A percentile compares a stretch with the other conserved stretches of the same genome.
These are phyloP conservation scores for Staurois parvus DNA, from an alignment of 2,797 vertebrate genomes.

Conservation along the genomic window DNA sequence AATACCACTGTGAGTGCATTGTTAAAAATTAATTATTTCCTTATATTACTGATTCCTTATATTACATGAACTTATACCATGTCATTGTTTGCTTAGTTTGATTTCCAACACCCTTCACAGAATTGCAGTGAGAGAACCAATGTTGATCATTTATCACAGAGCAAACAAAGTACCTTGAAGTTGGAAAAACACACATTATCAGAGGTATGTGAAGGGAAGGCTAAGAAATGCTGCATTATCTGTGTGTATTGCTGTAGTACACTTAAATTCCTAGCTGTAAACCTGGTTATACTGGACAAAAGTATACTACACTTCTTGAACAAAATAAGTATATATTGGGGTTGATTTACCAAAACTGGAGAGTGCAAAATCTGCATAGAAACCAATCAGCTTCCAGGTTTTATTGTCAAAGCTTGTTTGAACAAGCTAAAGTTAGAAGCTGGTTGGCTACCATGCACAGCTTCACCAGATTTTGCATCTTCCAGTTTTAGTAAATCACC, in stretches of 20 bases:
- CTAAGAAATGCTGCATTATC: not conserved
- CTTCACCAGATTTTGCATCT: too few relatives aligned
- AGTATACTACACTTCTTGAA: not conserved
- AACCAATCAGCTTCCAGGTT: too few relatives aligned
- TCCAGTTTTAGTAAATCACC: too few relatives aligned
- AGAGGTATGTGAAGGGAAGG: not conserved
- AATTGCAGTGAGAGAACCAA: not conserved
- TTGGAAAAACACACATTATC: too few relatives aligned
- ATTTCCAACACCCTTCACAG: not conserved
- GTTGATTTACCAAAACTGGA: too few relatives aligned
- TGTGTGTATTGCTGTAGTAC: not conserved
- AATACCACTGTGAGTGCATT: not conserved
- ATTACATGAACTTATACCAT: not conserved
- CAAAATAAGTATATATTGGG: not conserved
- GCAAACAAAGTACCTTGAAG: not conserved
- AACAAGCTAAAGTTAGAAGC: too few relatives aligned
- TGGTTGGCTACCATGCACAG: too few relatives aligned
- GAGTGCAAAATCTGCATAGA: too few relatives aligned
- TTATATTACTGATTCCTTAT: not conserved
- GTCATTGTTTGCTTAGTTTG: too few relatives aligned
- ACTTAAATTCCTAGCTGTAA: not conserved
- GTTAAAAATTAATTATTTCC: not conserved
- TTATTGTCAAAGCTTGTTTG: too few relatives aligned
- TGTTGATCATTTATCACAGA: not conserved
- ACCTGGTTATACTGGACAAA: not conserved